Evolutionary conservation across 2,113 vertebrate species (phyloP), one percentile per base, ranked within the genome.

Genomic region (Dunckerocampus dactyliophorus): DNA sequence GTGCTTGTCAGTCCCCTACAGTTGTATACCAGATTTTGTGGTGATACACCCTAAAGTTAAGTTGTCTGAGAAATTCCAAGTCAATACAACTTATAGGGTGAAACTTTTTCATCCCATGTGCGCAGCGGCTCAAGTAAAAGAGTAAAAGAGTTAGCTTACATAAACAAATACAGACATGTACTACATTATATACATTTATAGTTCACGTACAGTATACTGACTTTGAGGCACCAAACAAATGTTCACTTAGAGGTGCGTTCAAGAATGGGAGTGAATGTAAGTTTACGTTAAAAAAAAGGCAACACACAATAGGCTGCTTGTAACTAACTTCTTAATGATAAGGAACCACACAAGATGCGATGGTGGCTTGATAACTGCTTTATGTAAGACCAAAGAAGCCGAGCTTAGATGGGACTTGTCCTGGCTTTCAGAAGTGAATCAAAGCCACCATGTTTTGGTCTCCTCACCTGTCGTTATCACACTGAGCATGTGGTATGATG

Each of bases 381-480:
- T 83, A 70, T 85, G 68, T 84, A 66, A 82, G 80, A 65, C 65
- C 61, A 80, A 75, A 80, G 67, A 79, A 69, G 63, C 68, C n/a
- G 14, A 49, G 64, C 64, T 81, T 69, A 71, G 63, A 79, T 80
- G 65, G 67, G 65, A 65, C 84, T 85, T 76, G 53, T 81, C 81
- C 80, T 65, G 31, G 31, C 50, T 47, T 48, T 71, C 19, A 59
- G 51, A 45, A 43, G 31, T 54, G 70, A 79, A 74, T 69, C 68
- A 80, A 63, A 79, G 80, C 85, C 87, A 67, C 77, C 75, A 86
- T 90, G 82, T 88, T 89, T 85, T 82, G 61, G 47, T 71, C 59
- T 85, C 65, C 47, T 63, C 49, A 67, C 69, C 67, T 52, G 57
- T 63, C 70, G 69, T 86, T 89, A 90, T 90, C 88, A 19, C 56